phyloP scores from a whole-genome alignment of 2,888 invertebrate species.

The Lysandra coridon region DNA sequence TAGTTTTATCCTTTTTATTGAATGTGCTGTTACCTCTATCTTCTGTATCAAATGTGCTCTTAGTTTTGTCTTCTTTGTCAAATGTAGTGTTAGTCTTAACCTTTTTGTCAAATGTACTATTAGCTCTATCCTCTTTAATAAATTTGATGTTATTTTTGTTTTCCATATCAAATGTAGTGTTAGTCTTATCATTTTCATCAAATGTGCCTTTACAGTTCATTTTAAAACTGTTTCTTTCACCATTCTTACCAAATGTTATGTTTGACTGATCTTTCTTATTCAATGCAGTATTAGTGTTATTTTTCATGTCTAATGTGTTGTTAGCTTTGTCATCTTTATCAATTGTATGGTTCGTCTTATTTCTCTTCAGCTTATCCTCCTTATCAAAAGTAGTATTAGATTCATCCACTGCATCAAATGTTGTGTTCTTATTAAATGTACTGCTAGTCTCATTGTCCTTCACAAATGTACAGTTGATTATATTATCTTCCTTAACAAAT shows the following conservation, averaged over 20 bases:
- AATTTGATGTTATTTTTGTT: constrained; percentile 31
- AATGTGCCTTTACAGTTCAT: constrained; percentile 23
- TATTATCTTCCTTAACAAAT: background rate
- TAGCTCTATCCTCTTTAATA: constrained; percentile 35
- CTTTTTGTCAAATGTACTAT: constrained; percentile 34
- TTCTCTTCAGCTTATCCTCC: constrained; percentile 12
- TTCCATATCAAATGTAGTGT: constrained; percentile 36
- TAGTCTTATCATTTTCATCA: constrained; percentile 35
- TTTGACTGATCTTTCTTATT: background rate
- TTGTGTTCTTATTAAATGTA: background rate
- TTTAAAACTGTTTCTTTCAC: background rate
- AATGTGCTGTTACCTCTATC: constrained; percentile 30
- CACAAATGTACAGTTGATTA: constrained; percentile 21
- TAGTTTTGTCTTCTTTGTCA: too few species aligned
- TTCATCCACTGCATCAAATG: constrained; percentile 2
- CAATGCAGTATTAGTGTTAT: constrained; percentile 10
- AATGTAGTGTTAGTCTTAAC: background rate
- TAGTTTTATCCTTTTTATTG: constrained; percentile 30
- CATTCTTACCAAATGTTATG: background rate
- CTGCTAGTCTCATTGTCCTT: constrained; percentile 36
- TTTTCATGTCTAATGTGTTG: constrained; percentile 20
- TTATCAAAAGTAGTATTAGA: constrained; percentile 35
- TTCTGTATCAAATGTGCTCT: background rate
- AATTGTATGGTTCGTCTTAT: background rate
- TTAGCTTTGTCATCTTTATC: background rate